phyloP scores from a whole-genome alignment of 2,113 vertebrate genomes.

The Talpa occidentalis region DNA sequence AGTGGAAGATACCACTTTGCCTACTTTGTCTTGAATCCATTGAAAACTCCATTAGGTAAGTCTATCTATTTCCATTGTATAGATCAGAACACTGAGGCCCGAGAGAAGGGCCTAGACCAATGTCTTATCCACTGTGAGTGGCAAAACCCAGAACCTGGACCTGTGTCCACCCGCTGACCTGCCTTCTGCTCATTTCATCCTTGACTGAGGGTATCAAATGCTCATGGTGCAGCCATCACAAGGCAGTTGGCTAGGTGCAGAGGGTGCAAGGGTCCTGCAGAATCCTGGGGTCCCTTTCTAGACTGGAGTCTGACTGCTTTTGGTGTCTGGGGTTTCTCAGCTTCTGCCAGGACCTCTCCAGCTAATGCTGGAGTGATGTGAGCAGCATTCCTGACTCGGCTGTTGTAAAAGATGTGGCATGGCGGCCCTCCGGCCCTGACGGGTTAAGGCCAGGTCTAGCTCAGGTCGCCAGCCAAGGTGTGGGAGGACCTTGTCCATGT shows the following conservation, averaged over 20 bases:
- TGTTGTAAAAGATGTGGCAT: not conserved
- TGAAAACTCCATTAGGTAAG: not conserved
- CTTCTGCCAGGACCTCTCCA: no score
- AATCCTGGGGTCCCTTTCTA: not conserved
- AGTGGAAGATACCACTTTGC: not conserved
- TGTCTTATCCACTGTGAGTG: not conserved
- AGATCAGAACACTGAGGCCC: not conserved
- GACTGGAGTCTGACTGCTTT: not conserved
- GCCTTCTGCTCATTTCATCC: not conserved
- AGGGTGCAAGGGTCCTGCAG: not conserved
- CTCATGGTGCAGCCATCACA: not conserved
- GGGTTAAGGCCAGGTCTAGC: not conserved
- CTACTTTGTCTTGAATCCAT: not conserved
- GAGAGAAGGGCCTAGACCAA: not conserved
- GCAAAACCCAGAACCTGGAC: not conserved
- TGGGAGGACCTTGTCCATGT: not conserved
- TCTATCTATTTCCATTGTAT: not conserved
- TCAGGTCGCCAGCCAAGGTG: not conserved
- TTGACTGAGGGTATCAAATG: not conserved
- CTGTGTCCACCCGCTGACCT: not conserved
- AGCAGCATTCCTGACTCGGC: not conserved
- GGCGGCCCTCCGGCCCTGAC: no score
- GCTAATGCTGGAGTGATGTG: accelerated
- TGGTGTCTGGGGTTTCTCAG: not conserved
- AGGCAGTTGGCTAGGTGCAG: no score